Evolutionary conservation across 2,797 vertebrate genomes (phyloP), one percentile per base, ranked within the genome.

Genomic region (Arremon aurantiirostris): DNA sequence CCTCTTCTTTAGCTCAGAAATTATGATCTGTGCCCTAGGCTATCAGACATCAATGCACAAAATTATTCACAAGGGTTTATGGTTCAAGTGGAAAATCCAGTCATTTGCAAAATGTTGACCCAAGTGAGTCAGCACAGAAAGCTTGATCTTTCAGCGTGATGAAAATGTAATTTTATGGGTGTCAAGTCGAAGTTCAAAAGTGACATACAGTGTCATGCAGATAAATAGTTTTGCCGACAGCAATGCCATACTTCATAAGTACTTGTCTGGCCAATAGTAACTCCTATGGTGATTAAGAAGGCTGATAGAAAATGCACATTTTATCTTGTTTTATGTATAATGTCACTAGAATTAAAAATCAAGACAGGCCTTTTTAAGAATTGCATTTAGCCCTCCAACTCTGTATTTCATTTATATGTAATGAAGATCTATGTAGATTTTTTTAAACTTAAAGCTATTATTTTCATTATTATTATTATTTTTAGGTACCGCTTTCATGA

Each of bases 121-220:
- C 97, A 97, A 98, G 97, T 97, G 97, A 98, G 96, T 97, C 97
- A 96, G 95, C 91, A 96, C 89, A 95, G 97, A 94, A 97, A 97
- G 97, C 95, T 98, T 98, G 97, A 98, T 98, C 98, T 98, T 97
- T 97, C 97, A 97, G 93, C 97, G 91, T 98, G 98, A 98, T 98
- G 98, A 98, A 98, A 98, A 98, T 97, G 94, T 96, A 98, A 98
- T 98, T 98, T 98, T 98, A 98, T 98, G 96, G 98, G 95, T 98
- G 98, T 98, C 98, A 98, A 98, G 96, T 91, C 21, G 65, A 97
- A 98, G 98, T 98, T 98, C 97, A 98, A 96, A 98, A 98, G 97
- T 98, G 98, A 98, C 97, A 97, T 82, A 91, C 84, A 89, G 85
- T 98, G 98, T 98, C 98, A 98, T 93, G 87, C 95, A 97, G 97